phyloP scores from a whole-genome alignment of 2,797 vertebrate genomes.

The Anabacerthia variegaticeps region DNA sequence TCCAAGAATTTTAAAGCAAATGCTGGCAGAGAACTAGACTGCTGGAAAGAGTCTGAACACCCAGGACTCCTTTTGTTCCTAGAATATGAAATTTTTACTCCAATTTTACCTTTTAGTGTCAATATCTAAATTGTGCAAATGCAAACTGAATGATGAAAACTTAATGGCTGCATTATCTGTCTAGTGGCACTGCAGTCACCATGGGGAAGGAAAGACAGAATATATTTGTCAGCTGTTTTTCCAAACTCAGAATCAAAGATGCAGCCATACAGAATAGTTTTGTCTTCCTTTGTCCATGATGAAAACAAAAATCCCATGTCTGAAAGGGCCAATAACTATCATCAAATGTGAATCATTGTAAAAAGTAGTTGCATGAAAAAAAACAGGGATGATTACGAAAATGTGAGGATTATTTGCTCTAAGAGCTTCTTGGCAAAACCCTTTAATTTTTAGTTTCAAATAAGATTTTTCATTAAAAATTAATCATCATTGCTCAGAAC shows the following conservation, averaged over 20 bases:
- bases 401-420: background rate
- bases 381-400: background rate
- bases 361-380: background rate
- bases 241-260: background rate
- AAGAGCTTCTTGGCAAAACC: background rate
- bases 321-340: background rate
- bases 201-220: background rate
- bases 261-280: background rate
- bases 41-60: background rate
- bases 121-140: background rate
- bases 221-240: background rate
- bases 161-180: background rate
- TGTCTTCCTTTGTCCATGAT: background rate
- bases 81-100: background rate
- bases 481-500: background rate
- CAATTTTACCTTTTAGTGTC: background rate
- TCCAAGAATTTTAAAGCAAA: constrained; percentile 15
- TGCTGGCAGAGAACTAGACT: background rate
- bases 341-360: background rate
- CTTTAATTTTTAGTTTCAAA: background rate
- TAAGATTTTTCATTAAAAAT: background rate
- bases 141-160: background rate
- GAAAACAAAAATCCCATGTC: background rate
- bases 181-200: background rate
- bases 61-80: background rate